These are phyloP conservation scores for Melanaphis sacchari DNA, from an alignment of 1,140 invertebrate species.

Conservation along the genomic window DNA sequence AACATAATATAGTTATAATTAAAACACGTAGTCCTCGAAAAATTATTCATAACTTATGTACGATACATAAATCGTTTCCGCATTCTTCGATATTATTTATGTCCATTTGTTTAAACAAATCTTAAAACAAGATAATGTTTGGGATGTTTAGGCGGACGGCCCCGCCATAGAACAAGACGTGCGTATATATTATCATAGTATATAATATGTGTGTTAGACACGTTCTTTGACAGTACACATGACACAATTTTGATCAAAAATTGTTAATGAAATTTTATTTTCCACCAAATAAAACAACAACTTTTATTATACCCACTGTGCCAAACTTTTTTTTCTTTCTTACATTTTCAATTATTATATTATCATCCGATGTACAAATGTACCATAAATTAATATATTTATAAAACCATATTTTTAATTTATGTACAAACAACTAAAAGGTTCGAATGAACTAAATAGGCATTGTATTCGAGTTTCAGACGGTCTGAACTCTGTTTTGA, in stretches of 20 bases:
- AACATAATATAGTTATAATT: not conserved
- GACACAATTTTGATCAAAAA: not conserved
- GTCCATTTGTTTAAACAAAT: not conserved
- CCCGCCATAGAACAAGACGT: not conserved
- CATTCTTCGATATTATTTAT: conserved; percentile 23
- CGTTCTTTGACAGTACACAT: not conserved
- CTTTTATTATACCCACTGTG: not conserved
- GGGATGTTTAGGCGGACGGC: not conserved
- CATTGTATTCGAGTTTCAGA: conserved; percentile 6
- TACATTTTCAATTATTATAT: conserved; percentile 18
- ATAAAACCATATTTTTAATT: not conserved
- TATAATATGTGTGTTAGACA: not conserved
- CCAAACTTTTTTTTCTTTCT: not conserved
- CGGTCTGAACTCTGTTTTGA: not conserved
- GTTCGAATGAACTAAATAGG: conserved; percentile 23
- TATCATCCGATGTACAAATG: not conserved
- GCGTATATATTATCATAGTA: not conserved
- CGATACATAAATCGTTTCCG: conserved; percentile 1
- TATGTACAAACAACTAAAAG: not conserved
- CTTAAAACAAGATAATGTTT: not conserved
- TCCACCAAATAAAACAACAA: not conserved
- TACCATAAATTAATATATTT: conserved; percentile 9
- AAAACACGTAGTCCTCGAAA: not conserved
- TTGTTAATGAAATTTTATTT: not conserved
- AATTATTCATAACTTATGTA: not conserved